Conservation (phyloP, 2,113 vertebrate genomes). For the Anguilla rostrata region DNA sequence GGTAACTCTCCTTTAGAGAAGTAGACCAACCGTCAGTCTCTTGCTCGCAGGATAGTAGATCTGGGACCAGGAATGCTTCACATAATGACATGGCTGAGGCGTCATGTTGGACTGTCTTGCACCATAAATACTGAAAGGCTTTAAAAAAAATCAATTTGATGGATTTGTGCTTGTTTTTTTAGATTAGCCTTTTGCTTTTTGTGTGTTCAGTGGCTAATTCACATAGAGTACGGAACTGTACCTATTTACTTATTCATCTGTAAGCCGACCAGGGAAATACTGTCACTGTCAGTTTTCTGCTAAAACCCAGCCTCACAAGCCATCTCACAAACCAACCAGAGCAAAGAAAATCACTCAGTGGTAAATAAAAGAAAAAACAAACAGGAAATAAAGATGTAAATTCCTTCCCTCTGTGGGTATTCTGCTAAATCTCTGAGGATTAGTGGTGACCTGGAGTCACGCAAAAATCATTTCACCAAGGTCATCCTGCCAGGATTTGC, state of each 20-base stretch:
- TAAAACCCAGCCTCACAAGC: neutral
- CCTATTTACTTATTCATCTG: neutral
- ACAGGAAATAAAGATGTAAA: neutral
- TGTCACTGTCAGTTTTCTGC: neutral
- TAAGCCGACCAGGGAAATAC: neutral
- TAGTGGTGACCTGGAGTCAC: neutral
- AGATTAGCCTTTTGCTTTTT: neutral
- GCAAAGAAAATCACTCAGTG: constrained; percentile 8
- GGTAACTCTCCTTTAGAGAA: neutral
- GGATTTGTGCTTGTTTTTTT: neutral
- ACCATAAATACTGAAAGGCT: neutral
- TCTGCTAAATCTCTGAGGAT: constrained; percentile 5
- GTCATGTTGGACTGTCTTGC: neutral
- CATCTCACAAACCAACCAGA: neutral
- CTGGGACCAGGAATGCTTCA: neutral
- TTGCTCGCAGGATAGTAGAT: neutral
- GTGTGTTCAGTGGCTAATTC: neutral
- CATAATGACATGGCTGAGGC: neutral
- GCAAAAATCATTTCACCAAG: constrained; percentile 9
- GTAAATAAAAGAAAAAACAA: neutral
- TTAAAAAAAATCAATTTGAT: neutral
- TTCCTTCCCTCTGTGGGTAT: neutral
- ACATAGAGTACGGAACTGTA: neutral
- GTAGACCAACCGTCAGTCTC: neutral
- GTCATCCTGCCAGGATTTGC: neutral